Evolutionary conservation across 1,140 invertebrate species (phyloP).

Genomic region (Drosophila orena): DNA sequence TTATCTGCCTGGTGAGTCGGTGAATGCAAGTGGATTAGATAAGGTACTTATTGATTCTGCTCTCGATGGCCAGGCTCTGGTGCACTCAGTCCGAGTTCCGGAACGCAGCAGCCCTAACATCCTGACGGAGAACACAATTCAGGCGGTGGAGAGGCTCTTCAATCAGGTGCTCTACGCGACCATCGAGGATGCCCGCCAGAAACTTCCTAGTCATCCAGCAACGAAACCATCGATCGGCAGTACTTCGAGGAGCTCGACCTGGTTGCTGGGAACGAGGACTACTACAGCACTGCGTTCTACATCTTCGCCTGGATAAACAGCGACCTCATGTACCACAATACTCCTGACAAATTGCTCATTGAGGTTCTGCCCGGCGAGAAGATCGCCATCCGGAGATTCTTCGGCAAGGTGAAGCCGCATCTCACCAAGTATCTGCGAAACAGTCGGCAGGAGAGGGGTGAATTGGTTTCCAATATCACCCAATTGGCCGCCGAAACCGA

Average conservation of each 20-base stretch:
- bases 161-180: constrained; percentile 53
- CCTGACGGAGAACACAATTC: not conserved
- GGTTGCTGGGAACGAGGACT: constrained; percentile 28
- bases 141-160: constrained; percentile 53
- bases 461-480: constrained; percentile 47
- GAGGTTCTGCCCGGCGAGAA: constrained; percentile 58
- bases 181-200: constrained; percentile 28
- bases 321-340: constrained; percentile 19
- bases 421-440: constrained; percentile 38
- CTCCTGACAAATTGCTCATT: constrained; percentile 29
- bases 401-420: constrained; percentile 16
- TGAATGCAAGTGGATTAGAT: constrained; percentile 15
- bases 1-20: constrained; percentile 42
- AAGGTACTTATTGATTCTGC: constrained; percentile 17
- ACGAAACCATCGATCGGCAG: constrained; percentile 47
- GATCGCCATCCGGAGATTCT: constrained; percentile 50
- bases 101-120: not conserved
- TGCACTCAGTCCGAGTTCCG: constrained; percentile 2
- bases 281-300: constrained; percentile 62
- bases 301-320: constrained; percentile 56
- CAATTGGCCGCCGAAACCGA: constrained; percentile 30
- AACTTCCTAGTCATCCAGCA: constrained; percentile 36
- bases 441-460: constrained; percentile 13
- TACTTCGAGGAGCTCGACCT: constrained; percentile 59
- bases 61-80: constrained; percentile 15